Conservation (phyloP, 2,113 vertebrate species). For the Tachuris rubrigastra region DNA sequence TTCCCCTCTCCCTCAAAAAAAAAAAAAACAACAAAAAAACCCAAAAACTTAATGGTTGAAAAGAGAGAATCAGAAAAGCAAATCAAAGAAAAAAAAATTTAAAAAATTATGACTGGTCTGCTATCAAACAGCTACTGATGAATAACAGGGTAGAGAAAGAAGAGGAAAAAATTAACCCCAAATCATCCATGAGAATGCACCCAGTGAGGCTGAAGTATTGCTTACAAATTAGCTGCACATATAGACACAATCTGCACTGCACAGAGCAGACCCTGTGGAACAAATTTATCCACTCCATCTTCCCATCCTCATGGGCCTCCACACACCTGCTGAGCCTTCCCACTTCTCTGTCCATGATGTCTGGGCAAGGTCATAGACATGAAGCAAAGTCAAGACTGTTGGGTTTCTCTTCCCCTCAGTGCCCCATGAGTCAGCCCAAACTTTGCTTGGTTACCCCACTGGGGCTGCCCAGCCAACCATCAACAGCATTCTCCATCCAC, state of each 20-base stretch:
- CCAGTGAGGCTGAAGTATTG: background rate
- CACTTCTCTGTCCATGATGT: background rate
- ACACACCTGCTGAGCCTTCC: background rate
- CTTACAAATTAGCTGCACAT: background rate
- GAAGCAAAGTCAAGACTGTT: background rate
- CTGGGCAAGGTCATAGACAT: background rate
- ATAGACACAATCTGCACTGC: background rate
- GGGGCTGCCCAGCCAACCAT: background rate
- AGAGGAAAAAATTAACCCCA: background rate
- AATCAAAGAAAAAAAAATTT: background rate
- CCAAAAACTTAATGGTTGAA: background rate
- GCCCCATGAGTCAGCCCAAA: background rate
- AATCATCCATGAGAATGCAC: accelerated
- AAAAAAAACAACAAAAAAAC: background rate
- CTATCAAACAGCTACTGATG: background rate
- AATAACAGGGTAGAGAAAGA: background rate
- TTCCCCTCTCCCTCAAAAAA: background rate
- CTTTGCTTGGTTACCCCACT: too few relatives aligned
- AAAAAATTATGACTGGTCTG: background rate
- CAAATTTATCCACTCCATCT: background rate
- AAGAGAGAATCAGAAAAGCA: background rate
- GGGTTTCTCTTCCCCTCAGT: background rate
- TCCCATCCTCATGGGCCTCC: background rate
- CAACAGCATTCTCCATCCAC: background rate
- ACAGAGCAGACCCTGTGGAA: background rate